Evolutionary conservation across 2,888 invertebrate species (phyloP).

Genomic region (Eilema sororculum): DNA sequence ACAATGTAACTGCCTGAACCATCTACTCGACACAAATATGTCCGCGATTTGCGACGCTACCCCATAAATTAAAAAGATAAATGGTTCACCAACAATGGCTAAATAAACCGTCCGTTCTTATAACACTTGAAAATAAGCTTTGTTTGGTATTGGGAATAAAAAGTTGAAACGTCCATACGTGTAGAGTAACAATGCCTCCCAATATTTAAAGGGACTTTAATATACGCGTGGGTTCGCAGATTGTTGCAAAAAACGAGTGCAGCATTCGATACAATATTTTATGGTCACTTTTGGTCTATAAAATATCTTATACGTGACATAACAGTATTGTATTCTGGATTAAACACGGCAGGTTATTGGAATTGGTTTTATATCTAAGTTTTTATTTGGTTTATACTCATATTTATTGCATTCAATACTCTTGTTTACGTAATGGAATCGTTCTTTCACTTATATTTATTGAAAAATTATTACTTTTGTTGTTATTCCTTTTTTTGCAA

Average conservation of each 20-base stretch:
- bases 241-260: conserved; percentile 68
- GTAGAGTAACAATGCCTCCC: conserved; percentile 70
- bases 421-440: not conserved
- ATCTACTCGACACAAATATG: conserved; percentile 74
- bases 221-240: conserved; percentile 61
- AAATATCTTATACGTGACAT: conserved; percentile 55
- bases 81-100: conserved; percentile 83
- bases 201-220: conserved; percentile 75
- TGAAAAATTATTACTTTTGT: not conserved
- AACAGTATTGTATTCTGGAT: conserved; percentile 46
- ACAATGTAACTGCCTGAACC: conserved; percentile 67
- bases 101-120: conserved; percentile 81
- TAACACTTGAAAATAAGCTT: conserved; percentile 80
- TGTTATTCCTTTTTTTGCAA: too few species aligned
- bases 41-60: conserved; percentile 78
- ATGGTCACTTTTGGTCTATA: conserved; percentile 68
- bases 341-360: conserved; percentile 47
- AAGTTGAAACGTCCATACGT: conserved; percentile 77
- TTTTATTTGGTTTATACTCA: conserved; percentile 58
- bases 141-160: conserved; percentile 74
- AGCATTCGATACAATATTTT: conserved; percentile 64
- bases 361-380: conserved; percentile 53
- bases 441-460: conserved; percentile 5
- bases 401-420: conserved; percentile 36
- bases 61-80: conserved; percentile 86